phyloP scores from a whole-genome alignment of 2,797 vertebrate species.

The Pteropus rufus region DNA sequence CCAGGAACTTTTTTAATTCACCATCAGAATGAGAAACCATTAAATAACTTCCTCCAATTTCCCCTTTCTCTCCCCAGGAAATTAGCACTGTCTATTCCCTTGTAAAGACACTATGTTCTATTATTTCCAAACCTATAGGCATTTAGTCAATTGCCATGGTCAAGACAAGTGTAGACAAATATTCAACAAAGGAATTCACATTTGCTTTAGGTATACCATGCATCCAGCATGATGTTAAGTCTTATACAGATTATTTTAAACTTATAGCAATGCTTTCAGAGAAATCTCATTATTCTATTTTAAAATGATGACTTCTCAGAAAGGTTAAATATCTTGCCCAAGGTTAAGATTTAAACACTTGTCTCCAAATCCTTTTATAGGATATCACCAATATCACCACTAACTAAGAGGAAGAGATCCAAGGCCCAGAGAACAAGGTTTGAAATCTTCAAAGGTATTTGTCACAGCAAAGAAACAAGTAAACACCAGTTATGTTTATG shows the following conservation, averaged over 20 bases:
- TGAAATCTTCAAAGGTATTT: background rate
- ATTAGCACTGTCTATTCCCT: background rate
- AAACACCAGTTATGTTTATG: background rate
- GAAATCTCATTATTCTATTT: background rate
- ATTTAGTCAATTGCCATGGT: background rate
- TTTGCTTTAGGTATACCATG: background rate
- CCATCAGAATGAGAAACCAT: background rate
- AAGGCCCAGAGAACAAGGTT: too few species aligned
- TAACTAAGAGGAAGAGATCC: background rate
- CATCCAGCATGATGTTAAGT: background rate
- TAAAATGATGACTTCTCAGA: background rate
- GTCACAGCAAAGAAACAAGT: background rate
- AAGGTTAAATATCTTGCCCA: background rate
- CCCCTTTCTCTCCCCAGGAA: background rate
- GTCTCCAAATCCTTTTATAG: background rate
- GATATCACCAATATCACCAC: background rate
- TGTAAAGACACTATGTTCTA: background rate
- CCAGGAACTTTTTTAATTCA: conserved; percentile 25
- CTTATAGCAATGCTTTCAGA: background rate
- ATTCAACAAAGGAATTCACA: background rate
- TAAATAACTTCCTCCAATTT: background rate
- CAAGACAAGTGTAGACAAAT: background rate
- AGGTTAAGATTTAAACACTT: background rate
- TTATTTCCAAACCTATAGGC: background rate
- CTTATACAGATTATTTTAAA: background rate